These are phyloP conservation scores for Eurytoma adleriae DNA, from an alignment of 2,888 invertebrate genomes.

Conservation along the genomic window DNA sequence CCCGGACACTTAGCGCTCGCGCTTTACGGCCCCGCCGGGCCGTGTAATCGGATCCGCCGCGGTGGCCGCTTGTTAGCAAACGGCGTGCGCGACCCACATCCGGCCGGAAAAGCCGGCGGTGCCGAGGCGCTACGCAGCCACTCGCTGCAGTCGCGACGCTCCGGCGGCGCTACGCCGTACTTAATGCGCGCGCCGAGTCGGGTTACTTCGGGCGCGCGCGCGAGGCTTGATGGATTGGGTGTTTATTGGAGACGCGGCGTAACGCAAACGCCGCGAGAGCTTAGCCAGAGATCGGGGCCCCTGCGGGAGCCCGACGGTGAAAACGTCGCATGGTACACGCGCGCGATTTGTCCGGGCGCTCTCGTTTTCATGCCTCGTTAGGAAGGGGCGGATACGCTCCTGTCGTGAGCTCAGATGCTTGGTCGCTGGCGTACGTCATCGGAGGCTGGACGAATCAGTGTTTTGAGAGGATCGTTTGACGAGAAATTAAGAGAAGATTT, in stretches of 20 bases:
- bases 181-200: constrained; percentile 2
- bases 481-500: too few relatives aligned
- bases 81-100: constrained; percentile 13
- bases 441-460: too few relatives aligned
- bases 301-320: neutral
- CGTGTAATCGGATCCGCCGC: constrained; percentile 38
- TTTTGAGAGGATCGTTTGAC: too few relatives aligned
- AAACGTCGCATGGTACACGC: neutral
- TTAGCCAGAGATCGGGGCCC: neutral
- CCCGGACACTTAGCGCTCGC: neutral
- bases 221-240: constrained; percentile 35
- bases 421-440: too few relatives aligned
- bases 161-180: neutral
- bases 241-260: constrained; percentile 25
- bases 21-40: too few relatives aligned
- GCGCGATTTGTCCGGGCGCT: too few relatives aligned
- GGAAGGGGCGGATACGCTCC: too few relatives aligned
- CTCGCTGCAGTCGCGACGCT: constrained; percentile 26
- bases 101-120: constrained; percentile 44
- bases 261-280: neutral
- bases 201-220: neutral
- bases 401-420: too few relatives aligned
- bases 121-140: constrained; percentile 11
- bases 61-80: constrained; percentile 38
- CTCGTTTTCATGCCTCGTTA: too few relatives aligned